A percentile compares a stretch with the other conserved stretches of the same genome.
These are phyloP conservation scores for Chaetogeoica ovagalla DNA, from an alignment of 2,888 invertebrate species.

Conservation along the genomic window DNA sequence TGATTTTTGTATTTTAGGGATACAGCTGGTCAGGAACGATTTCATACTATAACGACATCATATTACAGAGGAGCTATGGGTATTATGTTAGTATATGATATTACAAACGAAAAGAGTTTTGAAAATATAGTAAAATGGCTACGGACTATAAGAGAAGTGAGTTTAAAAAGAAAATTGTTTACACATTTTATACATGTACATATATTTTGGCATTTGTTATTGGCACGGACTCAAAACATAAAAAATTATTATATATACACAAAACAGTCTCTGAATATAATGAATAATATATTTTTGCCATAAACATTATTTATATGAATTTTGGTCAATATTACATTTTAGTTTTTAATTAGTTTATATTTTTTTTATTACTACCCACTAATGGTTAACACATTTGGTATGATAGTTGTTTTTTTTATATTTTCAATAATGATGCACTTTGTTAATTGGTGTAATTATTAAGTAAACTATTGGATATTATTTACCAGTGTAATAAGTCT, in stretches of 20 bases:
- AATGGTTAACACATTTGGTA: background rate
- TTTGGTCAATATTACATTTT: background rate
- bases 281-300: background rate
- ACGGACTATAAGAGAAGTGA: conserved; percentile 94
- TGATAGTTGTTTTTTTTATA: background rate
- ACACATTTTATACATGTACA: background rate
- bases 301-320: background rate
- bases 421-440: background rate
- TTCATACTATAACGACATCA: conserved; percentile 97
- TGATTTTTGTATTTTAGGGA: conserved; percentile 63
- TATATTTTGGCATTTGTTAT: background rate
- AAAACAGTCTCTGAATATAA: background rate
- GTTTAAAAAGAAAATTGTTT: conserved; percentile 53
- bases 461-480: background rate
- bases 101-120: conserved; percentile 95
- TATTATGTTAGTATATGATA: conserved; percentile 96
- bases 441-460: background rate
- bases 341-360: background rate
- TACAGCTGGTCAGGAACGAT: conserved; percentile 96
- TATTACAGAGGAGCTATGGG: conserved; percentile 99
- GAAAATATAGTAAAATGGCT: conserved; percentile 99
- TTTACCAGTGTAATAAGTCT: background rate
- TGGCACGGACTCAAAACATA: background rate
- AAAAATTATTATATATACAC: too few relatives aligned
- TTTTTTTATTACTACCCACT: background rate